These are phyloP conservation scores for Malaclemys terrapin DNA, from an alignment of 2,113 vertebrate species.

Conservation along the genomic window DNA sequence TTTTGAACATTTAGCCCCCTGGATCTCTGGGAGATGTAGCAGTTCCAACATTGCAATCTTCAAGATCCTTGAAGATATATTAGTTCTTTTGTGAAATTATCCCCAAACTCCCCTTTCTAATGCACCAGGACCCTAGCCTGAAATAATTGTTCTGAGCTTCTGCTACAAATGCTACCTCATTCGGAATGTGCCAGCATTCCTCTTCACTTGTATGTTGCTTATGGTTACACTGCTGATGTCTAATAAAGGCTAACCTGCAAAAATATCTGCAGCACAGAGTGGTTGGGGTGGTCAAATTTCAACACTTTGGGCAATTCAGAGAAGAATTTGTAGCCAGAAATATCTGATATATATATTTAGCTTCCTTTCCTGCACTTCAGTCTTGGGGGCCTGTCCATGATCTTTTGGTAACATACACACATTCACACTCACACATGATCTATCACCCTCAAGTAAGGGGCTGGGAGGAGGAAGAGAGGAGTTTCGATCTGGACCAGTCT, in stretches of 20 bases:
- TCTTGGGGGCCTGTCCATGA: background rate
- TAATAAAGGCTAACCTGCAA: background rate
- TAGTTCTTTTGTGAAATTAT: background rate
- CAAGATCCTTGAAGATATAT: background rate
- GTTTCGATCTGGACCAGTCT: conserved; percentile 53
- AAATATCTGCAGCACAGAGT: background rate
- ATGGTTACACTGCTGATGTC: background rate
- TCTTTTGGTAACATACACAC: background rate
- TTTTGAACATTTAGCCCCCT: background rate
- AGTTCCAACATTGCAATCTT: accelerated
- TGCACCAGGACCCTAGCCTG: background rate
- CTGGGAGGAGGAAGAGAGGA: background rate
- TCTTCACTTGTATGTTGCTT: accelerated
- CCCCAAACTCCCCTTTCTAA: background rate
- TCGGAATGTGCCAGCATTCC: background rate
- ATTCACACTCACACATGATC: background rate
- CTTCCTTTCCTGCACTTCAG: background rate
- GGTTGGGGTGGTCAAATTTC: background rate
- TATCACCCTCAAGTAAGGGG: conserved; percentile 28
- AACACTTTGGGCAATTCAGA: background rate
- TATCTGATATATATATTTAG: background rate
- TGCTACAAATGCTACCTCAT: background rate
- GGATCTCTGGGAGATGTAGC: background rate
- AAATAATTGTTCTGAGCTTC: background rate
- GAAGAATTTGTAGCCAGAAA: background rate